A percentile compares a stretch with the other conserved stretches of the same genome.
phyloP scores from a whole-genome alignment of 2,113 vertebrate species.

The Canis aureus region DNA sequence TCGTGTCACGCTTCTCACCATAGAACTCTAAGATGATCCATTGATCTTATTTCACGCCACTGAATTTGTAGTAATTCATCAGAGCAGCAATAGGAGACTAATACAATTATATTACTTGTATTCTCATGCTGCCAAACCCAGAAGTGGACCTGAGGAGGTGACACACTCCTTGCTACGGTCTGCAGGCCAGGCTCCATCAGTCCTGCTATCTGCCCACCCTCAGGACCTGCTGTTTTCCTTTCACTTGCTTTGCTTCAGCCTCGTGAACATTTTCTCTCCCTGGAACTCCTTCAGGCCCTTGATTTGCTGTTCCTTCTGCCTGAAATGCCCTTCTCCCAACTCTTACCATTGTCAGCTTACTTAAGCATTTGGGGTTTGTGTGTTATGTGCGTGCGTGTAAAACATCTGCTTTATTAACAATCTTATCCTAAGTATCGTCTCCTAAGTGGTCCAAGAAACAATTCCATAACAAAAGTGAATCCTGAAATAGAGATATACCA shows the following conservation, averaged over 20 bases:
- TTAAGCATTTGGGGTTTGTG: background rate
- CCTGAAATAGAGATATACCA: background rate
- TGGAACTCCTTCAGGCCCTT: background rate
- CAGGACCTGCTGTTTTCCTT: background rate
- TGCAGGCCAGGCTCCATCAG: background rate
- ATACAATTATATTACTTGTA: background rate
- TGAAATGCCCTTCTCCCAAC: background rate
- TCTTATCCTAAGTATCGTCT: slow-evolving; percentile 32
- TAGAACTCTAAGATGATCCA: background rate
- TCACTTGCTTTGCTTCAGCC: background rate
- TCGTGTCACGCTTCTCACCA: background rate
- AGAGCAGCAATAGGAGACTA: background rate
- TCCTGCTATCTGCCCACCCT: background rate
- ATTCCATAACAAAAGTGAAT: slow-evolving; percentile 35
- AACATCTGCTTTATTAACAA: slow-evolving; percentile 42
- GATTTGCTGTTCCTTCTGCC: background rate
- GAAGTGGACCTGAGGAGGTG: background rate
- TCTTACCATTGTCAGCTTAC: background rate
- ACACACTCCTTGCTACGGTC: background rate
- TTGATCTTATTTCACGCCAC: background rate
- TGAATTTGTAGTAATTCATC: background rate
- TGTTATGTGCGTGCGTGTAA: background rate
- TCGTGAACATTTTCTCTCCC: background rate
- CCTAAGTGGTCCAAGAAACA: slow-evolving; percentile 58
- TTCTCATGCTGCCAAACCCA: background rate